Conservation (phyloP, 2,888 invertebrate genomes). For the Galerucella pusilla region DNA sequence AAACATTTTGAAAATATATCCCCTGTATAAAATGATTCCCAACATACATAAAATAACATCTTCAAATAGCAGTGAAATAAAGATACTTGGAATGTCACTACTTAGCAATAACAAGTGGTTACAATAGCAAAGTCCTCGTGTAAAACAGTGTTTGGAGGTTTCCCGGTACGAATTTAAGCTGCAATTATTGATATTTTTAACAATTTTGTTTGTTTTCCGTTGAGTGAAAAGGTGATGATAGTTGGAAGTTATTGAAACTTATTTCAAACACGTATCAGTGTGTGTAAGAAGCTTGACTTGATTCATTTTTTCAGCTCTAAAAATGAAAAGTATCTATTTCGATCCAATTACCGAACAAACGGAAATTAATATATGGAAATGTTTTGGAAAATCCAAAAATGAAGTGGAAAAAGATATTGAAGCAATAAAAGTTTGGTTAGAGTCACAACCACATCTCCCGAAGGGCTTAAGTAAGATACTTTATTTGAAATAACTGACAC, state of each 20-base stretch:
- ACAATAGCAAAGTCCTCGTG: not conserved
- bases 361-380: constrained; percentile 23
- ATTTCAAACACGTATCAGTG: too few species aligned
- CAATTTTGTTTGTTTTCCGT: not conserved
- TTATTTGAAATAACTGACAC: not conserved
- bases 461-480: constrained; percentile 18
- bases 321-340: constrained; percentile 25
- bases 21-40: not conserved
- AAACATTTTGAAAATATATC: too few species aligned
- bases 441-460: constrained; percentile 28
- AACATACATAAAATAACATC: not conserved
- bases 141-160: not conserved
- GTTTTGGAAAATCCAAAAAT: constrained; percentile 21
- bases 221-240: not conserved
- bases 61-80: not conserved
- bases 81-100: not conserved
- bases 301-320: not conserved
- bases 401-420: constrained; percentile 29
- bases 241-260: too few species aligned
- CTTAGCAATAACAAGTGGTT: not conserved
- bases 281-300: too few species aligned
- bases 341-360: constrained; percentile 5
- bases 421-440: constrained; percentile 16
- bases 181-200: not conserved
- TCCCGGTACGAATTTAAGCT: not conserved